Base-by-base conservation (phyloP, 2,888 invertebrate species). In the Leucophora obtusa region DNA sequence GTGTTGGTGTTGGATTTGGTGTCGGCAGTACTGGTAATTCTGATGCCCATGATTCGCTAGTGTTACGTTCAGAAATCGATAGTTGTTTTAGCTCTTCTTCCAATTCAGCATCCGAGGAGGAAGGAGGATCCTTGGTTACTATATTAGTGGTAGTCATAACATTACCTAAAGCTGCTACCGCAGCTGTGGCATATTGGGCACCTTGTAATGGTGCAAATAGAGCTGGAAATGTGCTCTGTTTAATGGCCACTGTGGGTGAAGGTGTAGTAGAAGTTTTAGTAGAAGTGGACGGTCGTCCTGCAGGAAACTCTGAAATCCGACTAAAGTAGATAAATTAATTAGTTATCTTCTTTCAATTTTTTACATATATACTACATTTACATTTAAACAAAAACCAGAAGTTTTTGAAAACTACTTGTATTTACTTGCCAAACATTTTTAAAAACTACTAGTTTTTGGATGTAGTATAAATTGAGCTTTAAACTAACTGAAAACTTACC, bases 231-330 rank as follows among this genome's bases (percentile, higher is more conserved):
- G 71, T 80, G 6, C 76, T 59, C 50, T 79, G 75, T 65, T 75
- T 80, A 21, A 77, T 28, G 50, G 75, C 82, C 50, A 85, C 85
- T n/a, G 85, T 86, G 14, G 87, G 87, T 53, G 87, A 85, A 35
- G 87, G 85, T 33, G 86, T 86, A 17, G 83, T 83, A 54, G 85
- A 83, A 43, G 83, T 84, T 69, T 84, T 83, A 3, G 82, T 82
- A 18, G 82, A 79, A 33, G 74, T 68, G 51, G 83, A 76, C 59
- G 82, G 77, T 59, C 83, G 70, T 43, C 82, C 84, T 47, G 86
- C 82, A 71, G 87, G 87, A 82, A 87, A 86, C 38, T 89, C 89
- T 47, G 86, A 83, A 38, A 85, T 78, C 60, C 87, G 85, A 68
- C 85, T 87, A 69, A 47, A 65, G 5, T 7, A 8, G 24, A n/a